A percentile compares a stretch with the other conserved stretches of the same genome.
Conservation (phyloP, 2,888 invertebrate species). For the Bhutanitis thaidina region DNA sequence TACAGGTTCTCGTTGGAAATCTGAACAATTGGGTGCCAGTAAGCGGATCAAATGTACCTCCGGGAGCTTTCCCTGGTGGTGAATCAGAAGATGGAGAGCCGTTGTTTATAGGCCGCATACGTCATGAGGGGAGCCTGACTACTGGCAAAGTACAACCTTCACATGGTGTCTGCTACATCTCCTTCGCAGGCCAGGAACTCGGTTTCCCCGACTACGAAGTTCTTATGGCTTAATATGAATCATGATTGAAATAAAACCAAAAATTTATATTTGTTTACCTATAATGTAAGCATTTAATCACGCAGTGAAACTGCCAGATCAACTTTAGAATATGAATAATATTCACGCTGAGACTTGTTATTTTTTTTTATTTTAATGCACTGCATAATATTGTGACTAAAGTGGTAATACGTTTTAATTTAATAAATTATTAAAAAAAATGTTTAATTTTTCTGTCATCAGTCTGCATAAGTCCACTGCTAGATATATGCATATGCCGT, state of each 20-base stretch:
- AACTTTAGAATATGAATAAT: slow-evolving; percentile 16
- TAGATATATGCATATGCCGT: no score
- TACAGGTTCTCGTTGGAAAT: slow-evolving; percentile 79
- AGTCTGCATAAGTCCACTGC: no score
- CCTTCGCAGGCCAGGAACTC: slow-evolving; percentile 89
- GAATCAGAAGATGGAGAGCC: slow-evolving; percentile 89
- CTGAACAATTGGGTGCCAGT: slow-evolving; percentile 86
- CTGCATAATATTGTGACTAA: slow-evolving; percentile 34
- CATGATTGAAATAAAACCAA: slow-evolving; percentile 12
- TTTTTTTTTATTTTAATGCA: slow-evolving; percentile 32
- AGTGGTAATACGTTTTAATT: slow-evolving; percentile 32
- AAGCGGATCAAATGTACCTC: slow-evolving; percentile 84
- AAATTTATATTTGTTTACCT: slow-evolving; percentile 20
- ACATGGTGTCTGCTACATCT: slow-evolving; percentile 90
- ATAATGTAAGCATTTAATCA: slow-evolving; percentile 15
- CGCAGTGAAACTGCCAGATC: slow-evolving; percentile 13
- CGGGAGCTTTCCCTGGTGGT: slow-evolving; percentile 86
- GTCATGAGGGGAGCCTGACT: slow-evolving; percentile 87
- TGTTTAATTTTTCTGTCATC: no score
- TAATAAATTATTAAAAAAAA: slow-evolving; percentile 35
- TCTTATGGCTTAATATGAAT: slow-evolving; percentile 68
- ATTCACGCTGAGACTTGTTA: slow-evolving; percentile 34
- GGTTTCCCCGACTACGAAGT: slow-evolving; percentile 91
- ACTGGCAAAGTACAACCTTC: slow-evolving; percentile 92
- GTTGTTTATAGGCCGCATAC: slow-evolving; percentile 87